Base-by-base conservation (phyloP, 1,140 invertebrate genomes). In the Macrobrachium nipponense region DNA sequence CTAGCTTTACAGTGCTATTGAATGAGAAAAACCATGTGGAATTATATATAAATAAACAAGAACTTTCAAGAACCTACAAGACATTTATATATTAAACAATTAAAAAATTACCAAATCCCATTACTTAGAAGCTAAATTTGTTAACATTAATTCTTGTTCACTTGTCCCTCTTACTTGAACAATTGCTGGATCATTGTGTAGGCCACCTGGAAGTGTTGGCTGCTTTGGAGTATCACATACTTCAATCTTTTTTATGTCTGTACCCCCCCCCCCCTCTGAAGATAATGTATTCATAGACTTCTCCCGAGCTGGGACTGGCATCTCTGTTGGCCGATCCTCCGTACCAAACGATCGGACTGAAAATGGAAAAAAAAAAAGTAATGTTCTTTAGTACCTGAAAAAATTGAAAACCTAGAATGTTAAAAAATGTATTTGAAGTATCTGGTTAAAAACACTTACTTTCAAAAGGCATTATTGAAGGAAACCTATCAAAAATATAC, bases 211-310 rank as follows among this genome's bases (percentile, higher is more conserved):
- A 43, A 91, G 89, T 66, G 91, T 90, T 64, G 91, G 89, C 44
- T 91, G 90, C 90, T 97, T 93, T 18, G 94, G 93, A 68, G 98
- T 94, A 84, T 94, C 94, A 91, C 94, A 94, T 0, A 99, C 97
- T 91, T 97, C 94, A 89, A 99, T 97, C 91, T 99, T 98, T 92
- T 99, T 99, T 90, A 99, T 99, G 91, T 99, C 98, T 89, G 96
- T 95, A n/a, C n/a, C n/a, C n/a, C n/a, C n/a, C n/a, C n/a, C n/a
- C n/a, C 51, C 98, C 98, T 88, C 98, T 93, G 92, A 99, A 99
- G 78, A 99, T 94, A 89, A 99, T 99, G 91, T 98, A 99, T 90
- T 99, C 98, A 92, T 99, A 99, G 60, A 99, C 95, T 92, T 99
- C 98, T 97, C 97, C 91, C 98, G 96, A 66, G 98, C 96, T 66